phyloP scores from a whole-genome alignment of 2,113 vertebrate genomes.

The Galeopterus variegatus region DNA sequence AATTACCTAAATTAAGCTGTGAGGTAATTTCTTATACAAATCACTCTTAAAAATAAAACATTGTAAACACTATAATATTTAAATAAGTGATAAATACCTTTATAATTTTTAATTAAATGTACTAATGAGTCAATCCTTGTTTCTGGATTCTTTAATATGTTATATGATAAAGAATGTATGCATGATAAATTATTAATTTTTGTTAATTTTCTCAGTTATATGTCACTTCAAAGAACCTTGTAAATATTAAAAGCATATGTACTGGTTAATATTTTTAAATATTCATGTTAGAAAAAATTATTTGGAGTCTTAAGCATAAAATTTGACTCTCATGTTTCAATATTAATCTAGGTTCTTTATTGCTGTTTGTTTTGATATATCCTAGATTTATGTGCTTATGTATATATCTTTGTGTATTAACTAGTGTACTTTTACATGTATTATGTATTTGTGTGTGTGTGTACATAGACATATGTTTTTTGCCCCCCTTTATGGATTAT shows the following conservation, averaged over 20 bases:
- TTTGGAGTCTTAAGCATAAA: neutral
- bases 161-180: no score
- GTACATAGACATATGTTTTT: neutral
- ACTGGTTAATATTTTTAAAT: neutral
- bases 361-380: neutral
- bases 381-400: neutral
- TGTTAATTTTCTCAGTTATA: neutral
- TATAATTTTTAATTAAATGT: neutral
- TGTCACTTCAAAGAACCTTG: neutral
- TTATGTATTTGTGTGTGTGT: neutral
- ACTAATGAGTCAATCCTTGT: neutral
- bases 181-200: neutral
- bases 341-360: neutral
- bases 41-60: conserved; percentile 63
- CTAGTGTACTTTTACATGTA: neutral
- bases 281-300: neutral
- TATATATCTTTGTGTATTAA: neutral
- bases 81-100: neutral
- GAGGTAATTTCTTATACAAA: conserved; percentile 57
- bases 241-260: neutral
- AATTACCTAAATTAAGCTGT: conserved; percentile 66
- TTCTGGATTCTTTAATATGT: neutral
- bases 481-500: neutral
- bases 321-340: neutral
- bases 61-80: neutral